phyloP scores from a whole-genome alignment of 2,888 invertebrate species.

The Macrosiphum euphorbiae region DNA sequence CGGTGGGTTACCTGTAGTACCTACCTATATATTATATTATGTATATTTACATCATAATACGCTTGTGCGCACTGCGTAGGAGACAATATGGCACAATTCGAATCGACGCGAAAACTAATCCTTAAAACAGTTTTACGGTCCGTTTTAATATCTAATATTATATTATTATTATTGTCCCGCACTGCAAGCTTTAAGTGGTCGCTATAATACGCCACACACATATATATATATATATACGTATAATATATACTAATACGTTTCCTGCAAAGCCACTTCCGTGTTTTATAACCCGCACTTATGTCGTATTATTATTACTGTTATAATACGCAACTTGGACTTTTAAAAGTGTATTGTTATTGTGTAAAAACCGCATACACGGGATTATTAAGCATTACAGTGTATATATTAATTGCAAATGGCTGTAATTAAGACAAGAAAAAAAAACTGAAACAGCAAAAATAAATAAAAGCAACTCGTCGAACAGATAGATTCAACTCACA shows the following conservation, averaged over 20 bases:
- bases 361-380: not conserved
- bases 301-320: not conserved
- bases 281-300: conserved; percentile 20
- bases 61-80: not conserved
- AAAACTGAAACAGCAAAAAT: not conserved
- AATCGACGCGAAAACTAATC: conserved; percentile 47
- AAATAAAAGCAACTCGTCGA: not conserved
- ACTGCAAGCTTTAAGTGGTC: not conserved
- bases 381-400: not conserved
- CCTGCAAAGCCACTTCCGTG: conserved; percentile 1
- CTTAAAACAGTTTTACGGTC: conserved; percentile 48
- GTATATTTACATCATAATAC: not conserved
- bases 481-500: not conserved
- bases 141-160: conserved; percentile 35
- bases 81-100: conserved; percentile 40
- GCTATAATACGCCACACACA: not conserved
- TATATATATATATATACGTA: not conserved
- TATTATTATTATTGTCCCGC: conserved; percentile 14
- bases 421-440: not conserved
- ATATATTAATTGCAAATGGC: not conserved
- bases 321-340: not conserved
- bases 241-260: conserved; percentile 15
- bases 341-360: not conserved
- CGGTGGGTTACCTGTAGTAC: not conserved
- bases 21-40: not conserved